Conservation (phyloP, 2,888 invertebrate species). For the Melanotus villosus region DNA sequence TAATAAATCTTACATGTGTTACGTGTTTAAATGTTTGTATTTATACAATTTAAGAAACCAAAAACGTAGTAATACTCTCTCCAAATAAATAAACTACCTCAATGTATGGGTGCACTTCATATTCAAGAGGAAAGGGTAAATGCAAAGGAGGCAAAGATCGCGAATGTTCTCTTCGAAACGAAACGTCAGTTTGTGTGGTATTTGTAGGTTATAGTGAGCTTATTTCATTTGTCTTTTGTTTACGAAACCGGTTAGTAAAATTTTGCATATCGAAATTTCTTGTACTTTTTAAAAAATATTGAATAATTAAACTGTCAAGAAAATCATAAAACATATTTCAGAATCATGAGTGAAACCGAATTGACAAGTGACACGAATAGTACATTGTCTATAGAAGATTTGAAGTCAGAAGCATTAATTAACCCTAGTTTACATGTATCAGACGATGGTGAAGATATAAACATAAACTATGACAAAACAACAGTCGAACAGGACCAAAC, state of each 20-base stretch:
- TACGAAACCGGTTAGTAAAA: not conserved
- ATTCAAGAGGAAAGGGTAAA: too few species aligned
- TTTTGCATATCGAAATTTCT: not conserved
- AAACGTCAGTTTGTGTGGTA: not conserved
- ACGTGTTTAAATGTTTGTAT: too few species aligned
- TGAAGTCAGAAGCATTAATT: not conserved
- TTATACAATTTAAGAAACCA: too few species aligned
- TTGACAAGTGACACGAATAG: not conserved
- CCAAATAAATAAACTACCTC: too few species aligned
- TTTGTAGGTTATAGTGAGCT: constrained; percentile 8
- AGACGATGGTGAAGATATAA: not conserved
- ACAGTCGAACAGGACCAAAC: not conserved
- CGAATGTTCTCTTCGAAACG: not conserved
- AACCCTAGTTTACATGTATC: not conserved
- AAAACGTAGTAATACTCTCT: too few species aligned
- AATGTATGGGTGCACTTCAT: too few species aligned
- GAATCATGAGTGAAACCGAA: not conserved
- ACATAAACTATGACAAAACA: not conserved
- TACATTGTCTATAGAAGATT: not conserved
- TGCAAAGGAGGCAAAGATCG: too few species aligned
- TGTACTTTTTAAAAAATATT: not conserved
- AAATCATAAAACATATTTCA: too few species aligned
- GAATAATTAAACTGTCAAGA: not conserved
- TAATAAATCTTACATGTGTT: too few species aligned
- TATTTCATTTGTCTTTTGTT: constrained; percentile 8